phyloP scores from a whole-genome alignment of 23 tunicate genomes.

The Styela plicata region DNA sequence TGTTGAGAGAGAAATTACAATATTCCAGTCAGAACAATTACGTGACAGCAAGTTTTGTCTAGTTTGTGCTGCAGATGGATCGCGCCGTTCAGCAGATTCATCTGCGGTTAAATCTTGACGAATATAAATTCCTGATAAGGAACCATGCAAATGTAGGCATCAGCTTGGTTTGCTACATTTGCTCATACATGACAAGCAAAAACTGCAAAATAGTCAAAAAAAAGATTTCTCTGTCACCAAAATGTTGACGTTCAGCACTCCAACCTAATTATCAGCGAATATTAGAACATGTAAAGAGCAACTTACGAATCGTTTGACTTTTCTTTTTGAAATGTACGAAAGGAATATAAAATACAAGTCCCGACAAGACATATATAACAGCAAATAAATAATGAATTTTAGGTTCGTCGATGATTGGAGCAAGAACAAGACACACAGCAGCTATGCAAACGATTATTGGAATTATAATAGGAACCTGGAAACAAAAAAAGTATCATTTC shows the following conservation, averaged over 20 bases:
- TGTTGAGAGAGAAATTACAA: too few species aligned
- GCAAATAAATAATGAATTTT: slow-evolving; percentile 73
- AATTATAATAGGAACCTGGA: slow-evolving; percentile 70
- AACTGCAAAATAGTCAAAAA: too few species aligned
- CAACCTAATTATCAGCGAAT: background rate
- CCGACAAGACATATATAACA: slow-evolving; percentile 42
- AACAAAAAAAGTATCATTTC: too few species aligned
- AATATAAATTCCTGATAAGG: too few species aligned
- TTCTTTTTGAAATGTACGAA: slow-evolving; percentile 61
- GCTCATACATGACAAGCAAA: background rate
- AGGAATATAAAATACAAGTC: slow-evolving; percentile 78
- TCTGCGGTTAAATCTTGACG: too few species aligned
- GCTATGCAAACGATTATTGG: slow-evolving; percentile 68
- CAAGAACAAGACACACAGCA: slow-evolving; percentile 59
- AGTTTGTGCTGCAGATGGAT: too few species aligned
- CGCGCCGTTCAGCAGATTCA: too few species aligned
- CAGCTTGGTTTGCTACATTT: background rate
- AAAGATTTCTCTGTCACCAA: too few species aligned
- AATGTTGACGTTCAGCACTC: too few species aligned
- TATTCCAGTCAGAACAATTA: too few species aligned
- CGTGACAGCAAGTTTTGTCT: too few species aligned
- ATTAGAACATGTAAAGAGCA: background rate
- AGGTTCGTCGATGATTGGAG: slow-evolving; percentile 84
- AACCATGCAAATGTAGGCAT: background rate
- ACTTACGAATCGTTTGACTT: slow-evolving; percentile 69